These are phyloP conservation scores for Scaptomyza tumidula DNA, from an alignment of 2,888 invertebrate genomes.

Conservation along the genomic window DNA sequence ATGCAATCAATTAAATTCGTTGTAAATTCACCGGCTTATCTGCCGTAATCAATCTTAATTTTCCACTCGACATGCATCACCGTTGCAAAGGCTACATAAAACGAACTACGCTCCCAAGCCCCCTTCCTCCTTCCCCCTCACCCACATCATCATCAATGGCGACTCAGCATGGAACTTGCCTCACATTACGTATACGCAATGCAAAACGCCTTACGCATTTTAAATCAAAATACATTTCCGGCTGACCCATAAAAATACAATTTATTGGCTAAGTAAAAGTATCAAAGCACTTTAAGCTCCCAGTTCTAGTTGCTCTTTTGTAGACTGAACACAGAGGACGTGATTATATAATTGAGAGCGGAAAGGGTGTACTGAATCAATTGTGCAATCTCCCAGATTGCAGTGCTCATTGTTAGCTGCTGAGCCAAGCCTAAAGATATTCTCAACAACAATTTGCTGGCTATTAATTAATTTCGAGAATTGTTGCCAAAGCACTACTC, in stretches of 20 bases:
- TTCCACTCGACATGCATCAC: conserved; percentile 78
- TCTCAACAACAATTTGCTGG: background rate
- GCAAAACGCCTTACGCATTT: conserved; percentile 66
- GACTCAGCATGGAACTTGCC: conserved; percentile 15
- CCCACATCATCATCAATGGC: background rate
- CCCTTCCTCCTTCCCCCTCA: too few species aligned
- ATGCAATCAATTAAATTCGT: conserved; percentile 81
- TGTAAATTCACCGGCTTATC: conserved; percentile 81
- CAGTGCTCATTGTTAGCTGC: background rate
- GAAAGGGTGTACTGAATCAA: conserved; percentile 3
- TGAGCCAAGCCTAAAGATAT: background rate
- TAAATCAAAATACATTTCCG: conserved; percentile 78
- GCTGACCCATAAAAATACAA: conserved; percentile 64
- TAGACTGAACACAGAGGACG: conserved; percentile 7
- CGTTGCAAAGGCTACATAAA: conserved; percentile 48
- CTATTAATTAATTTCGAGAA: conserved; percentile 1
- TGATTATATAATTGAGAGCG: conserved; percentile 20
- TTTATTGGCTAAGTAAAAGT: conserved; percentile 61
- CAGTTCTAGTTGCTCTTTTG: conserved; percentile 2
- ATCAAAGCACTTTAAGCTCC: conserved; percentile 45
- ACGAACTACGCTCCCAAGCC: conserved; percentile 16
- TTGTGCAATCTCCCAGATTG: conserved; percentile 8
- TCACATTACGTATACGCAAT: conserved; percentile 70
- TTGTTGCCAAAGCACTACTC: background rate
- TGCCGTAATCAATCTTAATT: conserved; percentile 80